Conservation (phyloP, 2,797 vertebrate genomes). For the Pelobates cultripes region DNA sequence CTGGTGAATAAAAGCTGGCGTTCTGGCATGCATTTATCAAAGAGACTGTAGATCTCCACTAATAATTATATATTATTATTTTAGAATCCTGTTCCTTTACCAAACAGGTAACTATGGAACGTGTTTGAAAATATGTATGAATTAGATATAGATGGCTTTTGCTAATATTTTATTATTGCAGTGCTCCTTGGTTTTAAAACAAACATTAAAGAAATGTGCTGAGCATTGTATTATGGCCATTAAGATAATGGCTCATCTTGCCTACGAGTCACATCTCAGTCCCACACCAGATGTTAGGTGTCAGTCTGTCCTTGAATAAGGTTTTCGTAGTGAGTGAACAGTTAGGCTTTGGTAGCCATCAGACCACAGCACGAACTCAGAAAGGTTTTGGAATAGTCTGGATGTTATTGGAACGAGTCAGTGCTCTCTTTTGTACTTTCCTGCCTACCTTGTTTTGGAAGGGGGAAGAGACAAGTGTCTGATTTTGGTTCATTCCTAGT, state of each 20-base stretch:
- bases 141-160: background rate
- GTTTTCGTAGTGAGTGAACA: conserved; percentile 35
- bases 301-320: conserved; percentile 22
- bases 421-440: too few relatives aligned
- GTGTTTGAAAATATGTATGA: background rate
- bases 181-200: background rate
- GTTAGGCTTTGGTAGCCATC: conserved; percentile 12
- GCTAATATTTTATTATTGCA: conserved; percentile 18
- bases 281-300: conserved; percentile 41
- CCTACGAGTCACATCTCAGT: conserved; percentile 35
- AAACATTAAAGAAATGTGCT: conserved; percentile 19
- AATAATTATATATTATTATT: background rate
- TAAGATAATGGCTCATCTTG: conserved; percentile 25
- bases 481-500: too few relatives aligned
- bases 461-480: too few relatives aligned
- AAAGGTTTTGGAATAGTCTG: conserved; percentile 1
- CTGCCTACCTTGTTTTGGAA: too few relatives aligned
- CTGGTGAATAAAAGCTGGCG: too few relatives aligned
- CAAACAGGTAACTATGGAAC: background rate
- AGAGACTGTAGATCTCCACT: too few relatives aligned
- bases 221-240: background rate
- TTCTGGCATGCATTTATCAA: too few relatives aligned
- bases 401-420: background rate
- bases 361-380: conserved; percentile 21
- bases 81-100: background rate